These are phyloP conservation scores for Sus cebifrons DNA, from an alignment of 2,797 vertebrate genomes.

Conservation along the genomic window DNA sequence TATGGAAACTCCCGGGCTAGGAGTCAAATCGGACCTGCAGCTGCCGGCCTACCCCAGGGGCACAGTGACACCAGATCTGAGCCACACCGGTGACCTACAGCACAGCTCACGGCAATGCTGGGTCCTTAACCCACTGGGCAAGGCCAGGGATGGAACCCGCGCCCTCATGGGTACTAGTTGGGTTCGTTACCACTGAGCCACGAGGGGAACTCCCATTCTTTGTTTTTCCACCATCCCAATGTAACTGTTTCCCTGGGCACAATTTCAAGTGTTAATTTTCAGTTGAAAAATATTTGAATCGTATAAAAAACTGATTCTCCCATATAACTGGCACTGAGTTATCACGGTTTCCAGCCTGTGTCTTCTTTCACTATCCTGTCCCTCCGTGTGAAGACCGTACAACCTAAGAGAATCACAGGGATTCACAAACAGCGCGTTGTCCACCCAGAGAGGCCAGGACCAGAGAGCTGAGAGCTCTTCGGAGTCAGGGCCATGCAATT, in stretches of 20 bases:
- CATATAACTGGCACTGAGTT: neutral
- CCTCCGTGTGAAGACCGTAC: neutral
- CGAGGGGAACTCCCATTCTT: too few relatives aligned
- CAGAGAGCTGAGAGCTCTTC: neutral
- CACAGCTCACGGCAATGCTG: too few relatives aligned
- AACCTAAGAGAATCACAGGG: neutral
- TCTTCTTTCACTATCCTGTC: neutral
- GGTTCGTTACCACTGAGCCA: too few relatives aligned
- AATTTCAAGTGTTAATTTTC: constrained; percentile 87
- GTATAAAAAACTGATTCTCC: neutral
- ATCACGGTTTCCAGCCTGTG: neutral
- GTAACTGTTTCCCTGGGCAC: constrained; percentile 77
- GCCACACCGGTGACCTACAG: too few relatives aligned
- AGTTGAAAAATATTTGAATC: constrained; percentile 86
- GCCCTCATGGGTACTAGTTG: too few relatives aligned
- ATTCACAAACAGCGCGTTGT: neutral
- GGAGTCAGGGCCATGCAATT: neutral
- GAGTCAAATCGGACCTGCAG: too few relatives aligned
- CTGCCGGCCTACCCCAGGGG: too few relatives aligned
- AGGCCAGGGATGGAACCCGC: too few relatives aligned
- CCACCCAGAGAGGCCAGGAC: neutral
- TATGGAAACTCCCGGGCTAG: too few relatives aligned
- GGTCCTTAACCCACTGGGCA: too few relatives aligned
- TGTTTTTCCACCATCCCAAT: constrained; percentile 81
- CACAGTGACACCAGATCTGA: too few relatives aligned